Conservation (phyloP, 1,140 invertebrate species). For the Lepidotrigona ventralis region DNA sequence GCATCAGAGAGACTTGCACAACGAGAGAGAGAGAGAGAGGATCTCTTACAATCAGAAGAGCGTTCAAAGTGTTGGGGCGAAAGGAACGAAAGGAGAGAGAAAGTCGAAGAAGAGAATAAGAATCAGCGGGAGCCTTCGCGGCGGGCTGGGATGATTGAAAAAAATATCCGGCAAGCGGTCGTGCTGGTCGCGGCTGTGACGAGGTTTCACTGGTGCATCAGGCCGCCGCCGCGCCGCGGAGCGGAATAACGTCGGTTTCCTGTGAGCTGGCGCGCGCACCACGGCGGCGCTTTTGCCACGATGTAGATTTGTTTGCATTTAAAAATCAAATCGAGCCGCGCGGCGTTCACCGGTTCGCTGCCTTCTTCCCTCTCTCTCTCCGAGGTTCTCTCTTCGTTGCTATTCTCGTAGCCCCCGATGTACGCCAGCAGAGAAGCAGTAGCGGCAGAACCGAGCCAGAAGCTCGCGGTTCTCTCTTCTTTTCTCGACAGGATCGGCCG, state of each 20-base stretch:
- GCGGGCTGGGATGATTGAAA: slow-evolving; percentile 73
- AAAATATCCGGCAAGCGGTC: slow-evolving; percentile 68
- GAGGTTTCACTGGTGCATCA: slow-evolving; percentile 35
- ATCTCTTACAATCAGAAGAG: slow-evolving; percentile 26
- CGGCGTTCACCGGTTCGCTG: slow-evolving; percentile 33
- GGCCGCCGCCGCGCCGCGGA: not conserved
- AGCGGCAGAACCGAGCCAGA: not conserved
- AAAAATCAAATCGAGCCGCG: slow-evolving; percentile 78
- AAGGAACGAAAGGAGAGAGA: not conserved
- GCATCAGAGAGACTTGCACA: no score
- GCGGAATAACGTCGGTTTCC: slow-evolving; percentile 61
- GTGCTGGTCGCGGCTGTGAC: slow-evolving; percentile 47
- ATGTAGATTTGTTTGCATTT: slow-evolving; percentile 81
- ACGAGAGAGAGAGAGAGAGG: not conserved
- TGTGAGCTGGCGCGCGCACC: slow-evolving; percentile 56
- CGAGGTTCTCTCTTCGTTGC: slow-evolving; percentile 20
- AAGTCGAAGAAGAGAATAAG: slow-evolving; percentile 22
- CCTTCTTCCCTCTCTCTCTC: not conserved
- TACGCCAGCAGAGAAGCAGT: not conserved
- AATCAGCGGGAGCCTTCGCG: slow-evolving; percentile 45
- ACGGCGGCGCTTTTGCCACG: slow-evolving; percentile 77
- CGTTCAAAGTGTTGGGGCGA: not conserved
- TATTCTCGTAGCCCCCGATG: slow-evolving; percentile 24
- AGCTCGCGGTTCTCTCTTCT: slow-evolving; percentile 35
- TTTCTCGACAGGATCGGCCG: slow-evolving; percentile 58